Base-by-base conservation (phyloP, 2,888 invertebrate species). In the Rhagophthalmus giganteus region DNA sequence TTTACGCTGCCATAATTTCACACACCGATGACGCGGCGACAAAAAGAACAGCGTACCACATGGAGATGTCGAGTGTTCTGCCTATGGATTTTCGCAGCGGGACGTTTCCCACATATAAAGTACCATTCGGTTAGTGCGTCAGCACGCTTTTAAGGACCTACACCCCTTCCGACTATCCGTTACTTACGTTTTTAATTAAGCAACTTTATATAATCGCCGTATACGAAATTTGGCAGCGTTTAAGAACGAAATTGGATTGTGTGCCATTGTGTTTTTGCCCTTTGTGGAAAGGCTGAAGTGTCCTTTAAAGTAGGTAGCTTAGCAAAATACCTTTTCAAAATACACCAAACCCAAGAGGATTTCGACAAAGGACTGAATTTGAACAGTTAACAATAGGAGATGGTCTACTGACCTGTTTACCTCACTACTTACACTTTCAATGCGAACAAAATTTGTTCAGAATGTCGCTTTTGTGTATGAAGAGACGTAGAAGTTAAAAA, bases 51-150 rank as follows among this genome's bases (percentile, higher is more conserved):
- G 50, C 58, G 54, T 51, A 59, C 63, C 64, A 55, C 66, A 67
- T 63, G 63, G 60, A 48, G 66, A 39, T 62, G 49, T 57, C 44
- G 55, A 55, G 54, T 60, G 56, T 56, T 52, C 28, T 45, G 57
- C 57, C 69, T 68, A 71, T 71, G 72, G 67, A 67, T 70, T 65
- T 59, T 65, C 72, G 34, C 72, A 69, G 71, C 71, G 58, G 66
- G 72, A 3, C 20, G 7, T 20, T 20, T 20, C 20, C 20, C 20
- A 20, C 20, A 20, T 7, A 20, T n/a, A n/a, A n/a, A 20, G 7
- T 20, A 20, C 7, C 20, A 7, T 7, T 20, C 7, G 20, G 20
- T 20, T 20, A 20, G 20, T 20, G 20, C 4, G 20, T 20, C 7
- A 20, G 20, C 20, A 20, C 20, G 20, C 20, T 20, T 20, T 20